Base-by-base conservation (phyloP, 2,888 invertebrate genomes). In the Fragum sueziense region DNA sequence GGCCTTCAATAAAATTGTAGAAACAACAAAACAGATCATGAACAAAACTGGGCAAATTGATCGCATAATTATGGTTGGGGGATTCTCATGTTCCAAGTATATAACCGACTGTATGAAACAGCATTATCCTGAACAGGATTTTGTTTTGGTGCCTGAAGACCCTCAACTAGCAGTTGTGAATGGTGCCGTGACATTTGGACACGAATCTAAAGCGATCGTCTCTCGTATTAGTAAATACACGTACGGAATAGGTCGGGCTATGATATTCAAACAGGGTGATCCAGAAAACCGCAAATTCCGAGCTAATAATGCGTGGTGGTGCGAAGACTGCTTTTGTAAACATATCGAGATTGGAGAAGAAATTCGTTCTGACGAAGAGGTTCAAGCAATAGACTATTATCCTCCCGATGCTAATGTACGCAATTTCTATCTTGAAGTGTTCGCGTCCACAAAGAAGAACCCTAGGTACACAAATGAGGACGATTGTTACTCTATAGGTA, bases 11-110 rank as follows among this genome's bases (percentile, higher is more conserved):
- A 20, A 20, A 20, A 61, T 61, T 9, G n/a, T 29, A 20, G 61
- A 61, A 11, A 33, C 29, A n/a, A 61, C 61, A 31, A 20, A 29
- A 17, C 1, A 4, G 2, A 33, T 33, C 20, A 61, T 61, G 20
- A n/a, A 61, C 2, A 29, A 33, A n/a, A n/a, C 20, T 31, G 11
- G 14, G 6, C 20, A 33, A 33, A 33, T 61, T 27, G 17, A 61
- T 31, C 33, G 33, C n/a, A 31, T 61, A 3, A 29, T 70, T 22
- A 52, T 70, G 70, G 70, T 70, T 11, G 70, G 70, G 33, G 70
- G 70, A 20, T 70, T 70, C 25, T 52, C 70, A 20, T 27, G 29
- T 2, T 70, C 70, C 27, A 33, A 17, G 11, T 70, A 54, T 33
- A 31, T 70, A 31, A 17, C 11, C 4, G 17, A 52, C 3, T 27